A percentile compares a stretch with the other conserved stretches of the same genome.
These are phyloP conservation scores for Drosophila watanabei DNA, from an alignment of 1,140 invertebrate species.

Conservation along the genomic window DNA sequence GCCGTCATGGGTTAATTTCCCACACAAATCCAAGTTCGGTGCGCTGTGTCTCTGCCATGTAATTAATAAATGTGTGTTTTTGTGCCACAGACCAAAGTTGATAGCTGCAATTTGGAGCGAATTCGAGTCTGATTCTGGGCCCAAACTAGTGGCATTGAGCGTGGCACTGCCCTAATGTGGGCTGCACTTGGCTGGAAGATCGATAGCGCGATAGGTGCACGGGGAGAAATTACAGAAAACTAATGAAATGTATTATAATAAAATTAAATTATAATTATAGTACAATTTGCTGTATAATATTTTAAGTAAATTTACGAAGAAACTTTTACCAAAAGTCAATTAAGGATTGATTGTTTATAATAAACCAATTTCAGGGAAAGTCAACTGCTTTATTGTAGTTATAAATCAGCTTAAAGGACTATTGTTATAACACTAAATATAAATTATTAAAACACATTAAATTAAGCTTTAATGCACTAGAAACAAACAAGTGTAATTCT, in stretches of 20 bases:
- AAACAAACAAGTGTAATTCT: too few relatives aligned
- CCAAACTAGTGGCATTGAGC: constrained; percentile 67
- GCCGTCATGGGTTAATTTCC: constrained; percentile 51
- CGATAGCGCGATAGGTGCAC: constrained; percentile 44
- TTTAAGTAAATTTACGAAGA: neutral
- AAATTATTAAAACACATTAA: neutral
- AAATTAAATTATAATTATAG: too few relatives aligned
- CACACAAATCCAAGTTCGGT: constrained; percentile 44
- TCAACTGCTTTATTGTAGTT: neutral
- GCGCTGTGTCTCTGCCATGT: constrained; percentile 55
- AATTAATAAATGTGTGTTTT: constrained; percentile 83
- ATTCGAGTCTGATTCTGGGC: constrained; percentile 25
- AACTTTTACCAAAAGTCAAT: neutral
- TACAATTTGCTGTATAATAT: rapidly evolving
- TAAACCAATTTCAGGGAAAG: neutral
- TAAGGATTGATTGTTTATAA: neutral
- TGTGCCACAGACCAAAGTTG: constrained; percentile 46
- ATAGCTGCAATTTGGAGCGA: constrained; percentile 43
- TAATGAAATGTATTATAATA: neutral
- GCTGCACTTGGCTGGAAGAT: constrained; percentile 59
- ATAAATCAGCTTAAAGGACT: neutral
- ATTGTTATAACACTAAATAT: neutral
- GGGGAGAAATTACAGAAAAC: neutral
- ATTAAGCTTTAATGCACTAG: too few relatives aligned
- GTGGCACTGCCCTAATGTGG: constrained; percentile 65